These are phyloP conservation scores for Gymnoscelis rufifasciata DNA, from an alignment of 2,888 invertebrate species.

Conservation along the genomic window DNA sequence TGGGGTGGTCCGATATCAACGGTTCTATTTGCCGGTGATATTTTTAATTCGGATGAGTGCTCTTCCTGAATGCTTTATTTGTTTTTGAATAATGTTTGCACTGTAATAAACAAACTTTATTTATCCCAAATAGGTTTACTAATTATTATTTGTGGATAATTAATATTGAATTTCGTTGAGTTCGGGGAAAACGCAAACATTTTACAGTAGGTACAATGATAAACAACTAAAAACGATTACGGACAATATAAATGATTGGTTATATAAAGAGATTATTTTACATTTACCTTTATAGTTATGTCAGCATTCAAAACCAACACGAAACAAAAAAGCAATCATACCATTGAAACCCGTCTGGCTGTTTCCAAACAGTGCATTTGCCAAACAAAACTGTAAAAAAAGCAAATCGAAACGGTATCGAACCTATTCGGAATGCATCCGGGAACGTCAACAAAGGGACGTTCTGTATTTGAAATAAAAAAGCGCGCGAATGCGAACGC, in stretches of 20 bases:
- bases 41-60: conserved; percentile 31
- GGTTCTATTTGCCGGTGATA: conserved; percentile 25
- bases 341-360: conserved; percentile 42
- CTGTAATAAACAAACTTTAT: background rate
- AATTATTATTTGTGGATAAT: background rate
- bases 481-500: conserved; percentile 71
- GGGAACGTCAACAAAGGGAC: conserved; percentile 73
- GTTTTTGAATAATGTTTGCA: background rate
- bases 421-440: conserved; percentile 65
- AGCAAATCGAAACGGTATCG: conserved; percentile 57
- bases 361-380: conserved; percentile 31
- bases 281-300: no score
- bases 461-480: conserved; percentile 64
- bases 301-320: conserved; percentile 34
- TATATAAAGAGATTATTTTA: no score
- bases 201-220: no score
- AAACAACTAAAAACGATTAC: no score
- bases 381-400: conserved; percentile 53
- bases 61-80: background rate
- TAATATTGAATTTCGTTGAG: no score
- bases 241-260: no score
- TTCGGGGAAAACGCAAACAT: no score
- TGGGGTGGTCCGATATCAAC: conserved; percentile 29
- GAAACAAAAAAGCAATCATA: conserved; percentile 16
- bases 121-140: background rate